Evolutionary conservation across 2,888 invertebrate genomes (phyloP).

Genomic region (Drosophila birchii): DNA sequence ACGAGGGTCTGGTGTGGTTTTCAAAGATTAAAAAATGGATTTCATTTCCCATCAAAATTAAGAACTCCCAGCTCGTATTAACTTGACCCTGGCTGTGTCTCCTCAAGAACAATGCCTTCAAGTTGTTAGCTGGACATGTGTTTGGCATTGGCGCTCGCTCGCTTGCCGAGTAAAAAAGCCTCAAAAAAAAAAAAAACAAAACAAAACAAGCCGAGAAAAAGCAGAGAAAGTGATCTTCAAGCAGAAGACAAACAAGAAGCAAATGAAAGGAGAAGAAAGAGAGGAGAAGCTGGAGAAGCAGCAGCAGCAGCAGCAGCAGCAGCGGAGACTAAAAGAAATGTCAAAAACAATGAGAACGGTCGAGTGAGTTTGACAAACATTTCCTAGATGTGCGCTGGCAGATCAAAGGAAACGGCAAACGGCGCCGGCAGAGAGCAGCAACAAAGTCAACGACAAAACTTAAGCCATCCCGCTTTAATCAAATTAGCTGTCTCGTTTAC

Average conservation of each 20-base stretch:
- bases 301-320: constrained; percentile 20
- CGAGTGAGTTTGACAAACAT: constrained; percentile 85
- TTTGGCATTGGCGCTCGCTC: constrained; percentile 35
- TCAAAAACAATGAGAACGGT: constrained; percentile 85
- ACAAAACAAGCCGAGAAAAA: constrained; percentile 31
- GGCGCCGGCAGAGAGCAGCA: constrained; percentile 64
- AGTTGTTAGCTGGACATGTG: constrained; percentile 37
- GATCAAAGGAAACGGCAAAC: constrained; percentile 83
- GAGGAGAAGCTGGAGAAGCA: constrained; percentile 4
- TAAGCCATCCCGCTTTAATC: constrained; percentile 26
- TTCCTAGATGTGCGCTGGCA: constrained; percentile 85
- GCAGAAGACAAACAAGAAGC: constrained; percentile 27
- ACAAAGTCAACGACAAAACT: constrained; percentile 32
- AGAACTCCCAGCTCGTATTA: background rate
- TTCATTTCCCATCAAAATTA: background rate
- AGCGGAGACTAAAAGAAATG: constrained; percentile 78
- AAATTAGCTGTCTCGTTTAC: constrained; percentile 61
- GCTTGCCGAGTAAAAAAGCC: background rate
- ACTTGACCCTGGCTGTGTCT: constrained; percentile 4
- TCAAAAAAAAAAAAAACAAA: background rate
- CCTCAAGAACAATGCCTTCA: constrained; percentile 50
- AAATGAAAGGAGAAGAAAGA: constrained; percentile 1
- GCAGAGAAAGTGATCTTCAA: constrained; percentile 52
- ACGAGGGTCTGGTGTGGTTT: no score
- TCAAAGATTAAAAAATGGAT: background rate